Evolutionary conservation across 2,113 vertebrate species (phyloP).

Genomic region (Campylomormyrus tamandua): DNA sequence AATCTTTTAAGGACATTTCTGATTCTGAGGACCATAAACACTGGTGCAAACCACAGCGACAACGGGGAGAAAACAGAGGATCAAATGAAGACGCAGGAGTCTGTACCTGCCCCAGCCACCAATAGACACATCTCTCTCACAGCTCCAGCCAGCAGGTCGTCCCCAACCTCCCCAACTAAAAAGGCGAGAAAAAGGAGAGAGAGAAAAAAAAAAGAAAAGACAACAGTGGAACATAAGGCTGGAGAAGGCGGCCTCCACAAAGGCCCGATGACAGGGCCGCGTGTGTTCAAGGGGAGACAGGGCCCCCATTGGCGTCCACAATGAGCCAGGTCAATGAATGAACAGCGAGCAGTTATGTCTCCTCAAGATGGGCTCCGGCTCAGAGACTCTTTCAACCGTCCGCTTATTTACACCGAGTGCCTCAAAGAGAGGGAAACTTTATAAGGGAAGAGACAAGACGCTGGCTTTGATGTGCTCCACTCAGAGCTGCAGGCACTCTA

Average conservation of each 20-base stretch:
- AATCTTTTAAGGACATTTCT: not conserved
- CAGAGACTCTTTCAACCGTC: conserved; percentile 17
- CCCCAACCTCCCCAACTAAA: conserved; percentile 14
- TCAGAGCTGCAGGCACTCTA: conserved; percentile 54
- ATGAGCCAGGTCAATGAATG: conserved; percentile 11
- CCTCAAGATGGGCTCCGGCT: conserved; percentile 14
- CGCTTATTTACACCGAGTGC: conserved; percentile 20
- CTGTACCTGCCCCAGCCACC: conserved; percentile 4
- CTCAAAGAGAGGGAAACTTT: conserved; percentile 16
- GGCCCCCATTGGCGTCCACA: not conserved
- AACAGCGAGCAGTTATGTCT: conserved; percentile 11
- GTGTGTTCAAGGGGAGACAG: conserved; percentile 10
- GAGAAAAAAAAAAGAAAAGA: not conserved
- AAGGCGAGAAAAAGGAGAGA: not conserved
- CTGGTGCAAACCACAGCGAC: not conserved
- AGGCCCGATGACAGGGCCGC: conserved; percentile 15
- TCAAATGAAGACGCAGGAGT: not conserved
- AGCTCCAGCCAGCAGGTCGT: not conserved
- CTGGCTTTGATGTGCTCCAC: conserved; percentile 62
- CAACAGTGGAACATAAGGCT: conserved; percentile 8
- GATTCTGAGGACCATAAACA: too few species aligned
- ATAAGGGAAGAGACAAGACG: conserved; percentile 33
- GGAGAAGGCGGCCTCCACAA: conserved; percentile 24
- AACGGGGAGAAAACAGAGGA: conserved; percentile 22
- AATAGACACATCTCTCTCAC: not conserved